Percentiles rank a stretch among this genome's conserved stretches.
These are phyloP conservation scores for Pseudopipra pipra DNA, from an alignment of 2,113 vertebrate species.

Conservation along the genomic window DNA sequence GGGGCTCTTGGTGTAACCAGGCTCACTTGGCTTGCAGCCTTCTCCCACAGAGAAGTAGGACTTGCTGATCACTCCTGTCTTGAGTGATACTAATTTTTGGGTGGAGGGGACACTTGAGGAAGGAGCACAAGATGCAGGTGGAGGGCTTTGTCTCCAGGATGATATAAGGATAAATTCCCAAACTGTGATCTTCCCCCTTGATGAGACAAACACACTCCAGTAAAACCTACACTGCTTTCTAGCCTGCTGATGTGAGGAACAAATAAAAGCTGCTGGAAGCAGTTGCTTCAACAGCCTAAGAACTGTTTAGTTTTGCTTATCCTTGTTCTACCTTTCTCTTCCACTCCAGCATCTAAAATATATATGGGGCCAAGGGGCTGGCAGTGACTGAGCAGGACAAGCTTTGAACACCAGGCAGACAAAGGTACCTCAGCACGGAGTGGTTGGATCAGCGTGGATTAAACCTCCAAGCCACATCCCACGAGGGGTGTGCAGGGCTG, in stretches of 20 bases:
- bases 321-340: not conserved
- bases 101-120: not conserved
- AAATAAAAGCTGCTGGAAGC: not conserved
- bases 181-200: not conserved
- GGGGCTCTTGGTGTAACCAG: not conserved
- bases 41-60: not conserved
- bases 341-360: not conserved
- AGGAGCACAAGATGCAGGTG: not conserved
- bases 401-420: not conserved
- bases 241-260: not conserved
- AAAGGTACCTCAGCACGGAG: fast-evolving
- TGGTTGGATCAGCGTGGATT: not conserved
- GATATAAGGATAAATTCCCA: not conserved
- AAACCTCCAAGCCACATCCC: not conserved
- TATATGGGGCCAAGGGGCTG: not conserved
- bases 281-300: not conserved
- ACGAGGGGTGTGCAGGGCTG: not conserved
- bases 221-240: not conserved
- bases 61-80: not conserved
- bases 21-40: not conserved
- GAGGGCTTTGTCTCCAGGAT: not conserved
- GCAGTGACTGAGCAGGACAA: not conserved
- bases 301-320: not conserved
- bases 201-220: not conserved
- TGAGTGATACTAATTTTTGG: not conserved